A percentile compares a stretch with the other conserved stretches of the same genome.
Evolutionary conservation across 1,140 invertebrate species (phyloP).

Genomic region (Aphelinus atriplicis): DNA sequence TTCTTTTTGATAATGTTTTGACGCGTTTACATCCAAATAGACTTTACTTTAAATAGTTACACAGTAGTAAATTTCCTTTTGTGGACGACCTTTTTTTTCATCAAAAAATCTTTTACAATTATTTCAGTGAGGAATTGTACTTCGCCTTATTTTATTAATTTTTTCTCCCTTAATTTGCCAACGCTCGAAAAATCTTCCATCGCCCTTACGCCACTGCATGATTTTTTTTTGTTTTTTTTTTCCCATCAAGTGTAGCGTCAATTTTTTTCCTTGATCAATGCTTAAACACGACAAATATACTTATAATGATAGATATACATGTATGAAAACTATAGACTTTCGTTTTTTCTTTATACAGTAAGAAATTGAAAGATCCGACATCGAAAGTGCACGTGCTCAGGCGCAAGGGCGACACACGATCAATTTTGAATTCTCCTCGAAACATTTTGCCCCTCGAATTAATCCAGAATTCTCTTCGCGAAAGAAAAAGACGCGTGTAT

Average conservation of each 20-base stretch:
- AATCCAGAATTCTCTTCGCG: conserved; percentile 49
- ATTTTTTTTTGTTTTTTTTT: not conserved
- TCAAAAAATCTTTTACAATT: conserved; percentile 42
- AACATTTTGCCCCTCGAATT: conserved; percentile 25
- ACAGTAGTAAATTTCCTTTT: conserved; percentile 58
- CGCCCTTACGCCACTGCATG: not conserved
- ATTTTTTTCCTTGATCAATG: conserved; percentile 1
- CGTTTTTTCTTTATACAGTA: conserved; percentile 19
- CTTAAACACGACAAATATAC: conserved; percentile 17
- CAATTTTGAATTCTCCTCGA: not conserved
- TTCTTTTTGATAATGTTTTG: conserved; percentile 44
- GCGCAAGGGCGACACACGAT: conserved; percentile 16
- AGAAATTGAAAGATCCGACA: conserved; percentile 22
- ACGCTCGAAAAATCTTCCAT: conserved; percentile 6
- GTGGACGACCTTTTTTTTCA: conserved; percentile 37
- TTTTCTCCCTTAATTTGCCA: conserved; percentile 7
- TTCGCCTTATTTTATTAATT: conserved; percentile 37
- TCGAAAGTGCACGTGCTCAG: not conserved
- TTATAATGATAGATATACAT: not conserved
- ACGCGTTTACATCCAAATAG: conserved; percentile 63
- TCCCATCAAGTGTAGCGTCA: not conserved
- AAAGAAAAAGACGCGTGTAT: conserved; percentile 53
- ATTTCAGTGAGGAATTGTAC: conserved; percentile 50
- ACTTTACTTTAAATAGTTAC: conserved; percentile 61
- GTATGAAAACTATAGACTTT: conserved; percentile 5